These are phyloP conservation scores for Psettodes erumei DNA, from an alignment of 2,113 vertebrate species.

Conservation along the genomic window DNA sequence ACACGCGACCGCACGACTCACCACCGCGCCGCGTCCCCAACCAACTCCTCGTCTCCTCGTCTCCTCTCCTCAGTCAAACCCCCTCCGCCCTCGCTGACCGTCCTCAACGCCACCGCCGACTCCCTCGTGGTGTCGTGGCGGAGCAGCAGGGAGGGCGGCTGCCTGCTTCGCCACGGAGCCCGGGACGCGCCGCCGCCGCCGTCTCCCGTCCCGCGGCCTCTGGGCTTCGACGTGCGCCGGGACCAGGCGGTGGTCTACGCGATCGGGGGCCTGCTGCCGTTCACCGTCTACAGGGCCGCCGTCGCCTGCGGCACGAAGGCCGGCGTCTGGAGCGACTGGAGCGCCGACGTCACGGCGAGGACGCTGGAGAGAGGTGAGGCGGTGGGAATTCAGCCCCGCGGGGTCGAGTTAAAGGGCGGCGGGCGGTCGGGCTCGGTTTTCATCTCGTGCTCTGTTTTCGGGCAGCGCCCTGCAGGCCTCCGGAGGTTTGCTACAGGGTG, in stretches of 20 bases:
- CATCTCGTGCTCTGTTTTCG: neutral
- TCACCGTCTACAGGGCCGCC: slow-evolving; percentile 32
- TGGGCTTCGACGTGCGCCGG: neutral
- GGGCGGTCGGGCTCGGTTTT: neutral
- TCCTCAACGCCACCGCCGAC: neutral
- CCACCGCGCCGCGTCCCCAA: neutral
- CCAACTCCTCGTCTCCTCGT: neutral
- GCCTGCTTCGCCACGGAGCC: slow-evolving; percentile 39
- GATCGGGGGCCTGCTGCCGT: slow-evolving; percentile 22
- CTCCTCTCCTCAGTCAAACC: slow-evolving; percentile 51
- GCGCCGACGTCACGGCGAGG: neutral
- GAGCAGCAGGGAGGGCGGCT: neutral
- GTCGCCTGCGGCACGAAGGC: slow-evolving; percentile 35
- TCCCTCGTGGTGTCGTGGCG: slow-evolving; percentile 41
- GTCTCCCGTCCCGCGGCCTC: neutral
- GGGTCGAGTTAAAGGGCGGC: too few relatives aligned
- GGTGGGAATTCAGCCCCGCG: too few relatives aligned
- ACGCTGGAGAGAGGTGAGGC: slow-evolving; percentile 46
- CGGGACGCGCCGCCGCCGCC: too few relatives aligned
- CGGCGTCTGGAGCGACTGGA: slow-evolving; percentile 49
- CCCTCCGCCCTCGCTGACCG: neutral
- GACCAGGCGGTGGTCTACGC: neutral
- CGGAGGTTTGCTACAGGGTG: slow-evolving; percentile 52
- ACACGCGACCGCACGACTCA: neutral
- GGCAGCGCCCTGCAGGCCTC: slow-evolving; percentile 26